Evolutionary conservation across 2,797 vertebrate genomes (phyloP).

Genomic region (Miichthys miiuy): DNA sequence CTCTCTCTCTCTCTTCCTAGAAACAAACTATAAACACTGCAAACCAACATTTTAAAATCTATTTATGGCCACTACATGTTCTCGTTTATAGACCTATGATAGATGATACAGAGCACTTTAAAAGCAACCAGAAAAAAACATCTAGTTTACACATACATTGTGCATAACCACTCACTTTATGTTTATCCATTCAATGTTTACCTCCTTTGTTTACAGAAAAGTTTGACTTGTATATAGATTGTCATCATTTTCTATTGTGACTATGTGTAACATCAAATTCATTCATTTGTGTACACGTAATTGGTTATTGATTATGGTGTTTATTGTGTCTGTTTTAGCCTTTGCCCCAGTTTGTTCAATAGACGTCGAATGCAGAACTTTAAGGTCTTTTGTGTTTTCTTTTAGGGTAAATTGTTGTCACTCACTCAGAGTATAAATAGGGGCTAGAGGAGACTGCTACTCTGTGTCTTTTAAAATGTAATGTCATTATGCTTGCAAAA

Average conservation of each 20-base stretch:
- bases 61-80: neutral
- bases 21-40: neutral
- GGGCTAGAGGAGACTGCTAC: neutral
- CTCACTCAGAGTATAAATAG: neutral
- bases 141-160: neutral
- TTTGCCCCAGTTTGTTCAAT: slow-evolving; percentile 10
- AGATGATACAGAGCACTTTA: neutral
- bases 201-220: neutral
- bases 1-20: neutral
- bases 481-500: neutral
- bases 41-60: neutral
- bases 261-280: neutral
- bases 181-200: neutral
- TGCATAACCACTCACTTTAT: neutral
- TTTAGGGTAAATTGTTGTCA: neutral
- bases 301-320: neutral
- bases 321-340: neutral
- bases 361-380: neutral
- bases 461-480: neutral
- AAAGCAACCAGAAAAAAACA: too few relatives aligned
- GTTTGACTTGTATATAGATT: neutral
- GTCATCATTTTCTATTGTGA: too few relatives aligned
- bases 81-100: neutral
- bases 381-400: neutral
- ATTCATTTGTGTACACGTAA: neutral